Evolutionary conservation across 35 echinoderm and acorn worm species (phyloP), one percentile per base, ranked within the genome.

Genomic region (Antedon bifida): DNA sequence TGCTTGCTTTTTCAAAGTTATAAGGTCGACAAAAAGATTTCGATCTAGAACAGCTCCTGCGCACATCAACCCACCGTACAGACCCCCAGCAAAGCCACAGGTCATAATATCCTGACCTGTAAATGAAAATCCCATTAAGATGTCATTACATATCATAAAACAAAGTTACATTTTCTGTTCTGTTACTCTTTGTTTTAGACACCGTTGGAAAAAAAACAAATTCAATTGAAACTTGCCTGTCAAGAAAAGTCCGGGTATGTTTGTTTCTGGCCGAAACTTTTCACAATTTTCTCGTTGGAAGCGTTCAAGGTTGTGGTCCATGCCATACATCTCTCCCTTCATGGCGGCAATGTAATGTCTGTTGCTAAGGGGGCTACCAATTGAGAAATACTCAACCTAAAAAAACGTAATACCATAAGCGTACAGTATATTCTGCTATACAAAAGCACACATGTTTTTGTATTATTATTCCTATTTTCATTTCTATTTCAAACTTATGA

Each of bases 211-310:
- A n/a, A n/a, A n/a, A n/a, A n/a, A n/a, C n/a, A n/a, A n/a, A n/a
- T n/a, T n/a, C n/a, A n/a, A n/a, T n/a, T n/a, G n/a, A n/a, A n/a
- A 82, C 93, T 85, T 73, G 91, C 93, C 93, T 33, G 93, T 96
- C 9, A 96, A 80, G 74, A 86, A 96, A 0, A 96, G 89, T 64
- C 91, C 91, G 26, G 93, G 93, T 29, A 96, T 82, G 31, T 51
- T 36, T n/a, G 93, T 91, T 45, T 83, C 73, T 55, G 93, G 89
- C 75, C 89, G 79, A 12, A 91, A 77, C 17, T 83, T 77, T 32
- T 74, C 34, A 35, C 78, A 86, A 7, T 81, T 77, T 56, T 91
- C 45, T 0, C 86, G 31, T 14, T 29, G 38, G 78, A 96, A 96
- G 64, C 93, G 85, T 73, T 91, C 93, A 39, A 83, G 89, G 84